Evolutionary conservation across 2,113 vertebrate species (phyloP), one percentile per base, ranked within the genome.

Genomic region (Prolemur simus): DNA sequence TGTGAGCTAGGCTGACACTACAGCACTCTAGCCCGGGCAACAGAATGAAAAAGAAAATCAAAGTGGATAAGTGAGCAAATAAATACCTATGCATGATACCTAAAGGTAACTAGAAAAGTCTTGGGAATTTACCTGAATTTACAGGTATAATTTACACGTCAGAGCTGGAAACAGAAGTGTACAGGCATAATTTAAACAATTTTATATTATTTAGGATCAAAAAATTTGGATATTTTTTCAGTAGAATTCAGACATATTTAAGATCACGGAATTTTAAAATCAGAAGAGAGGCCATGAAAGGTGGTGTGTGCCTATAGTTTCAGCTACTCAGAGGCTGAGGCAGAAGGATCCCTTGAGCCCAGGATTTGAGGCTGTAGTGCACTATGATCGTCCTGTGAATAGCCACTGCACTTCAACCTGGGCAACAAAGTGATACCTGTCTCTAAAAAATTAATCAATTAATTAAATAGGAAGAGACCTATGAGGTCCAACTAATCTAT

Each of bases 211-310:
- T 74, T 78, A 49, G 37, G 42, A 82, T 91, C 49, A 95, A 63
- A 93, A 95, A 90, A 91, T 71, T 69, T 47, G 69, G 63, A 68
- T 47, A 42, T 17, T 69, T 63, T 93, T 86, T 64, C 34, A 91
- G 34, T 77, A 92, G 93, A 95, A 90, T 80, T 92, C 58, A 94
- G 83, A 80, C 5, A 87, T 90, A 91, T 93, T 81, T 76, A 86
- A 78, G 32, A 25, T 49, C 27, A 69, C 45, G 27, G 8, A 32
- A 87, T 84, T 64, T 94, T 89, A 94, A 97, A 95, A 95, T 37
- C 78, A 94, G 76, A 87, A 66, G 63, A 85, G 54, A 14, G 60
- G 60, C 60, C 5, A 63, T 4, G 1, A 11, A 63, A 29, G 11
- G 60, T 63, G 60, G 60, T 13, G 10, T 4, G 5, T 63, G 60